These are phyloP conservation scores for Xanthostigma xanthostigma DNA, from an alignment of 2,888 invertebrate species.

Conservation along the genomic window DNA sequence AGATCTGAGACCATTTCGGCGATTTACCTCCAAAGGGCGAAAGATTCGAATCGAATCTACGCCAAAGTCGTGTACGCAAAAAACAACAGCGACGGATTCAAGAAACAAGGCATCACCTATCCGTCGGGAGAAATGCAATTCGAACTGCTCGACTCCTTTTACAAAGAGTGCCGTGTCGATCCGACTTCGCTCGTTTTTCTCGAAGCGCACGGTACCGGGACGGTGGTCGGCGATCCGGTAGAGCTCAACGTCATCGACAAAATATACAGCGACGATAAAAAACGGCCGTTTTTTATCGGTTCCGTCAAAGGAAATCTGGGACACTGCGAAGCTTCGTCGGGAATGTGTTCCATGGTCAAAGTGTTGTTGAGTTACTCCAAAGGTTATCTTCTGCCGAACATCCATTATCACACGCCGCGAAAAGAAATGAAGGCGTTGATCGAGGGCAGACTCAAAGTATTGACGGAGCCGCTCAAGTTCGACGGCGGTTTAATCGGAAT, in stretches of 20 bases:
- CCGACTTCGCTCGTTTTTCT: constrained; percentile 59
- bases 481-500: constrained; percentile 63
- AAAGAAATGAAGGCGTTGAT: constrained; percentile 42
- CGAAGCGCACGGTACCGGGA: constrained; percentile 79
- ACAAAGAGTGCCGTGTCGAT: constrained; percentile 51
- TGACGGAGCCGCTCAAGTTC: constrained; percentile 56
- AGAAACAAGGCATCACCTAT: constrained; percentile 25
- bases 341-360: constrained; percentile 70
- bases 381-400: constrained; percentile 69
- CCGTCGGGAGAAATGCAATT: constrained; percentile 38
- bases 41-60: constrained; percentile 33
- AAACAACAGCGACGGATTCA: constrained; percentile 26
- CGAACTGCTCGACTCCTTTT: constrained; percentile 44
- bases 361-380: constrained; percentile 57
- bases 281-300: constrained; percentile 65
- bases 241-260: constrained; percentile 73
- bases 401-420: constrained; percentile 47
- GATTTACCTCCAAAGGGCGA: constrained; percentile 52
- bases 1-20: constrained; percentile 64
- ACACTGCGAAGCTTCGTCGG: constrained; percentile 78
- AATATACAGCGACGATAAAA: constrained; percentile 60
- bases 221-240: constrained; percentile 79
- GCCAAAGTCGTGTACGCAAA: constrained; percentile 25
- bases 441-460: constrained; percentile 50
- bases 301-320: constrained; percentile 91